Percentiles rank a stretch among this genome's conserved stretches.
phyloP scores from a whole-genome alignment of 2,113 vertebrate genomes.

The Epinephelus moara region DNA sequence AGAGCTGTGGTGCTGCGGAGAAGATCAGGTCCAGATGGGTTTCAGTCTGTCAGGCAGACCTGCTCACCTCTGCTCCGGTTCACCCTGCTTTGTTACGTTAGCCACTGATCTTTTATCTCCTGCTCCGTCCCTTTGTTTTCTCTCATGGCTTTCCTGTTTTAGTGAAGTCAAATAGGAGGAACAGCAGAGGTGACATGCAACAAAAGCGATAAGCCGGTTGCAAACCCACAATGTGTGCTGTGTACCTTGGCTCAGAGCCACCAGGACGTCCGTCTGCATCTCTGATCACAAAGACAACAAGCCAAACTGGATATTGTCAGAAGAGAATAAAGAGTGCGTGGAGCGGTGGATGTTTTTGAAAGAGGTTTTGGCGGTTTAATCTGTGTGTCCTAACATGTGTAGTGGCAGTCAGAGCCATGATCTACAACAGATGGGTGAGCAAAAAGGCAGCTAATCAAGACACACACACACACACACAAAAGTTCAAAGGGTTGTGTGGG shows the following conservation, averaged over 20 bases:
- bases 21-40: slow-evolving; percentile 79
- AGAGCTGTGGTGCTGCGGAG: slow-evolving; percentile 69
- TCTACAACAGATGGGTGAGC: slow-evolving; percentile 70
- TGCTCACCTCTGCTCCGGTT: slow-evolving; percentile 49
- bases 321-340: slow-evolving; percentile 32
- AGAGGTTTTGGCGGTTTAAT: slow-evolving; percentile 56
- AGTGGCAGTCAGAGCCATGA: slow-evolving; percentile 61
- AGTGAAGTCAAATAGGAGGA: slow-evolving; percentile 42
- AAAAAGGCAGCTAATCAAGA: slow-evolving; percentile 54
- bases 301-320: slow-evolving; percentile 31
- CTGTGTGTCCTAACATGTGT: slow-evolving; percentile 63
- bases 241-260: slow-evolving; percentile 61
- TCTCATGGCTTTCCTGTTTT: slow-evolving; percentile 60
- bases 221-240: slow-evolving; percentile 40
- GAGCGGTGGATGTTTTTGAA: slow-evolving; percentile 29
- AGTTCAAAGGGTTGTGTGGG: slow-evolving; percentile 50
- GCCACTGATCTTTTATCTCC: slow-evolving; percentile 33
- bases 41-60: slow-evolving; percentile 60
- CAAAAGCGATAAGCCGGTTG: slow-evolving; percentile 48
- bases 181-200: slow-evolving; percentile 42
- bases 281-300: slow-evolving; percentile 71
- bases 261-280: slow-evolving; percentile 56
- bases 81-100: slow-evolving; percentile 49
- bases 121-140: slow-evolving; percentile 40
- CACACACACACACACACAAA: neutral